A percentile compares a stretch with the other conserved stretches of the same genome.
These are phyloP conservation scores for Oscheius sp. DNA, from an alignment of 2,888 invertebrate species.

Conservation along the genomic window DNA sequence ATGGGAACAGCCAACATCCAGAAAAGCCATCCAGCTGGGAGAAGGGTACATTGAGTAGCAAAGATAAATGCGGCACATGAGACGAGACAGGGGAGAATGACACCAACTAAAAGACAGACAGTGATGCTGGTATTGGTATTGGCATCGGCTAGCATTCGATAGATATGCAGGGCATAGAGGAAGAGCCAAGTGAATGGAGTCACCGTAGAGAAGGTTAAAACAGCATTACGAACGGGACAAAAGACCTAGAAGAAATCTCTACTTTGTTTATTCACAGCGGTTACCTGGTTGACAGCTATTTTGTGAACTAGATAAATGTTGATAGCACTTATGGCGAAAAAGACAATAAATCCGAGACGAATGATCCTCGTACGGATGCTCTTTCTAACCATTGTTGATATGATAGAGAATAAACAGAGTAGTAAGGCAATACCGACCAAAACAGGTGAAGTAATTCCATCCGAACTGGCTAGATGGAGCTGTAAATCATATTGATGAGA, in stretches of 20 bases:
- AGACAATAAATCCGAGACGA: conserved; percentile 57
- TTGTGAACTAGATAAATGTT: conserved; percentile 58
- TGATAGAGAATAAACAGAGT: conserved; percentile 53
- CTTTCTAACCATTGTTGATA: conserved; percentile 46
- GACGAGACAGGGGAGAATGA: conserved; percentile 57
- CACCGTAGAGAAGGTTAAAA: conserved; percentile 57
- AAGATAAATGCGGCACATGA: conserved; percentile 55
- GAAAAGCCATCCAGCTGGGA: conserved; percentile 53
- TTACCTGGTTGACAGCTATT: conserved; percentile 53
- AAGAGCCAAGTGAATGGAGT: conserved; percentile 67
- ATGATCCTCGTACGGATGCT: conserved; percentile 43
- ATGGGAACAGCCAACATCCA: conserved; percentile 63
- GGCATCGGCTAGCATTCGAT: conserved; percentile 58
- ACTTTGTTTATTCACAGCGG: conserved; percentile 31
- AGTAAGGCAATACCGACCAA: conserved; percentile 55
- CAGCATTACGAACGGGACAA: conserved; percentile 62
- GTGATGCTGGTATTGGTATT: conserved; percentile 47
- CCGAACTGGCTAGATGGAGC: conserved; percentile 48
- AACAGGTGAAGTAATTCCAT: conserved; percentile 51
- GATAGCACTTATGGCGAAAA: conserved; percentile 57
- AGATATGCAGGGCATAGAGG: conserved; percentile 59
- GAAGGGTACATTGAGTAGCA: conserved; percentile 50
- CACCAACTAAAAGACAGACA: conserved; percentile 56
- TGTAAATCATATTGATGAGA: conserved; percentile 22
- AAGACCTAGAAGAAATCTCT: conserved; percentile 34